These are phyloP conservation scores for Coccyzus lansbergi DNA, from an alignment of 2,797 vertebrate genomes.

Conservation along the genomic window DNA sequence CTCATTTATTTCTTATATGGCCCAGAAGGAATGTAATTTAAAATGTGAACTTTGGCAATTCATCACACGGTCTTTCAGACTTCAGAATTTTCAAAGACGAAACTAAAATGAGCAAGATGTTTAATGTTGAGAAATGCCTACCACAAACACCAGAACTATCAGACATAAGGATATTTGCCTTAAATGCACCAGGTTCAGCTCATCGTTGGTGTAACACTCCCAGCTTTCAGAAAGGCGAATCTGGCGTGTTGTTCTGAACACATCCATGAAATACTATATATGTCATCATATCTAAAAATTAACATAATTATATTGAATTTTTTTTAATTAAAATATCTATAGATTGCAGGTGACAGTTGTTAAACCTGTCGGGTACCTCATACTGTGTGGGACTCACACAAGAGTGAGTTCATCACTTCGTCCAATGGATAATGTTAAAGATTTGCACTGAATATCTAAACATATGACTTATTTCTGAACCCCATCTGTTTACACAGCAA, in stretches of 20 bases:
- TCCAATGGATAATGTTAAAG: background rate
- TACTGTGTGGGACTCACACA: background rate
- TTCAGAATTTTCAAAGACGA: conserved; percentile 32
- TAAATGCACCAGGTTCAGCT: background rate
- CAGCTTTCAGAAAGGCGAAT: background rate
- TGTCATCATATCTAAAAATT: background rate
- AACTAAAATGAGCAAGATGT: conserved; percentile 8
- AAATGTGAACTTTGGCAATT: conserved; percentile 50
- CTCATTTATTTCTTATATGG: conserved; percentile 50
- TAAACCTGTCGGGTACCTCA: background rate
- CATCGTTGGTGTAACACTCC: background rate
- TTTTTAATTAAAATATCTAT: background rate
- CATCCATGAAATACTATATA: background rate
- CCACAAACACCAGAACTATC: background rate
- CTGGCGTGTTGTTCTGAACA: background rate
- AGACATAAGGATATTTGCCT: background rate
- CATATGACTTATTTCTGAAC: background rate
- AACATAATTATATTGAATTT: background rate
- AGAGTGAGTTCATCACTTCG: background rate
- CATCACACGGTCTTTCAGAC: conserved; percentile 16
- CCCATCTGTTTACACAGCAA: fast-evolving
- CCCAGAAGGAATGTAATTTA: conserved; percentile 50
- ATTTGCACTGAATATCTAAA: background rate
- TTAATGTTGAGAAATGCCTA: background rate
- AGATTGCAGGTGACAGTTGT: background rate